phyloP scores from a whole-genome alignment of 1,140 invertebrate species.

The Radopholus similis region DNA sequence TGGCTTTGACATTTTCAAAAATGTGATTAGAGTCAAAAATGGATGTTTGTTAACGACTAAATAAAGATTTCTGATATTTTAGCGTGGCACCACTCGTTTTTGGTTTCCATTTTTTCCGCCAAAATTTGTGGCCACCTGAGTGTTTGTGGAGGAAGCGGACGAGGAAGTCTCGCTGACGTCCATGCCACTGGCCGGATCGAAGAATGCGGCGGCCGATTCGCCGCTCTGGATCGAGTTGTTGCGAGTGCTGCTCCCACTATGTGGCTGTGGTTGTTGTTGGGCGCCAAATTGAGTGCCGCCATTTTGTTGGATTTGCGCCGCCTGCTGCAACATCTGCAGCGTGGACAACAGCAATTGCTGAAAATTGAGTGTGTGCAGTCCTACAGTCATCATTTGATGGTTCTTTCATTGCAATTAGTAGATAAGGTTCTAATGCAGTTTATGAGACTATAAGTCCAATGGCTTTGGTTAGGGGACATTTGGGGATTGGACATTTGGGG shows the following conservation, averaged over 20 bases:
- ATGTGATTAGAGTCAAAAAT: background rate
- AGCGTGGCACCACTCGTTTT: background rate
- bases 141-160: constrained; percentile 38
- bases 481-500: too few relatives aligned
- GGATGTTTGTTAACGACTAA: too few relatives aligned
- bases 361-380: too few relatives aligned
- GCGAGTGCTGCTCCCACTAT: constrained; percentile 10
- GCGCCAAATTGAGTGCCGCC: background rate
- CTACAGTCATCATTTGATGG: too few relatives aligned
- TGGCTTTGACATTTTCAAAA: background rate
- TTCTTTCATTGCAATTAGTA: too few relatives aligned
- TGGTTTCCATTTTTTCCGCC: background rate
- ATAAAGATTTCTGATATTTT: too few relatives aligned
- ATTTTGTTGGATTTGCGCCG: constrained; percentile 13
- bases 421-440: too few relatives aligned
- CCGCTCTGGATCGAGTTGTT: constrained; percentile 19
- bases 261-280: constrained; percentile 6
- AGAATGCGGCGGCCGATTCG: constrained; percentile 13
- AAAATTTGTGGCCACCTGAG: constrained; percentile 23
- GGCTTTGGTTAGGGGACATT: too few relatives aligned
- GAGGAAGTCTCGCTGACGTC: constrained; percentile 46
- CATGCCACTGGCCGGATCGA: constrained; percentile 31
- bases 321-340: constrained; percentile 12
- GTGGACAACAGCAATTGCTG: constrained; percentile 9
- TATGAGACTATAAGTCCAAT: too few relatives aligned